These are phyloP conservation scores for Hippopotamus amphibius DNA, from an alignment of 2,113 vertebrate genomes.

Conservation along the genomic window DNA sequence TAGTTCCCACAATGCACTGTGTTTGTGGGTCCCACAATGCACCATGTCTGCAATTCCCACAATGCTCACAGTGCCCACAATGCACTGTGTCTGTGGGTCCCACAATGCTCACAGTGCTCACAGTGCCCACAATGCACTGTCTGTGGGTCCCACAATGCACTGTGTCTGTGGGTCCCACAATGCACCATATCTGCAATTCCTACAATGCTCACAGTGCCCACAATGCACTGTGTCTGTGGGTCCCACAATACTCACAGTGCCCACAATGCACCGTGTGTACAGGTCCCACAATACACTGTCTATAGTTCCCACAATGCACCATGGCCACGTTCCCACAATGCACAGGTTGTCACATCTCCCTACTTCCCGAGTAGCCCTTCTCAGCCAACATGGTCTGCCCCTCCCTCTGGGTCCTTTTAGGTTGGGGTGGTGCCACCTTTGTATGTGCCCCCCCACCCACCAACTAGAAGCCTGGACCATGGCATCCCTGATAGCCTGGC, in stretches of 20 bases:
- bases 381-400: neutral
- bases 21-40: neutral
- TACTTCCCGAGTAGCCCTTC: neutral
- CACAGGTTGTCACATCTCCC: neutral
- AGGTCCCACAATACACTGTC: neutral
- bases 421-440: neutral
- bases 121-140: neutral
- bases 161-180: neutral
- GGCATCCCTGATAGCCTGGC: accelerated
- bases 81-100: neutral
- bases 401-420: neutral
- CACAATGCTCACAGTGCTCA: neutral
- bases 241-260: neutral
- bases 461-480: accelerated
- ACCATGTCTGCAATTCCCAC: neutral
- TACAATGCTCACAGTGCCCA: neutral
- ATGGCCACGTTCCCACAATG: neutral
- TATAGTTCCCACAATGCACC: neutral
- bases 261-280: neutral
- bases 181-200: too few relatives aligned
- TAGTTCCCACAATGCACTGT: neutral
- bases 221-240: neutral
- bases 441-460: neutral
- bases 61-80: neutral
- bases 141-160: neutral